Evolutionary conservation across 2,113 vertebrate genomes (phyloP).

Genomic region (Orthonyx spaldingii): DNA sequence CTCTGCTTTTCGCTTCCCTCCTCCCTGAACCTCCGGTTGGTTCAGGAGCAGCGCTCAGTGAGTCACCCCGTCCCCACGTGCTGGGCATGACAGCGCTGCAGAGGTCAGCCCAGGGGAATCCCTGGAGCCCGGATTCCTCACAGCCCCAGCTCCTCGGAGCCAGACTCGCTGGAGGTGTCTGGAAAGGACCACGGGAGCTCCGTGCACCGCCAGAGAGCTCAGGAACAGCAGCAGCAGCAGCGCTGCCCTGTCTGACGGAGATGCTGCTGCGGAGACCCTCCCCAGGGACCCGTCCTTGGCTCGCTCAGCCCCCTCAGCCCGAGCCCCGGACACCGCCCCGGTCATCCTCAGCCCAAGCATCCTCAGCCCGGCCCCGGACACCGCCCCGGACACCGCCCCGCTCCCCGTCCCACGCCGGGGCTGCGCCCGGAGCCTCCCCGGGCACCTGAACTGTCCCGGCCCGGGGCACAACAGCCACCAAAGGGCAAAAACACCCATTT

Average conservation of each 20-base stretch:
- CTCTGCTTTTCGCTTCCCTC: background rate
- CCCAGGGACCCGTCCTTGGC: rapidly evolving
- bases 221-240: rapidly evolving
- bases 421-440: background rate
- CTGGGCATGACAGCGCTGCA: background rate
- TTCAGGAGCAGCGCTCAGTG: background rate
- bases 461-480: rapidly evolving
- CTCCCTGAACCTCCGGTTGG: background rate
- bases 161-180: rapidly evolving
- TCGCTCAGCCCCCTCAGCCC: background rate
- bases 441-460: background rate
- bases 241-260: rapidly evolving
- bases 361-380: too few species aligned
- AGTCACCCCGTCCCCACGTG: background rate
- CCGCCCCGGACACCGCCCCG: too few species aligned
- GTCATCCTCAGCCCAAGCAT: too few species aligned
- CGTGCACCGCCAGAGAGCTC: background rate
- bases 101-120: background rate
- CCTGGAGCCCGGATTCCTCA: background rate
- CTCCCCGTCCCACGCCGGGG: rapidly evolving
- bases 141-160: background rate
- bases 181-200: background rate
- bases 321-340: too few species aligned
- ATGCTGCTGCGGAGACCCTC: background rate
- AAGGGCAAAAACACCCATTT: rapidly evolving